These are phyloP conservation scores for Rhagonycha lutea DNA, from an alignment of 2,888 invertebrate species.

Conservation along the genomic window DNA sequence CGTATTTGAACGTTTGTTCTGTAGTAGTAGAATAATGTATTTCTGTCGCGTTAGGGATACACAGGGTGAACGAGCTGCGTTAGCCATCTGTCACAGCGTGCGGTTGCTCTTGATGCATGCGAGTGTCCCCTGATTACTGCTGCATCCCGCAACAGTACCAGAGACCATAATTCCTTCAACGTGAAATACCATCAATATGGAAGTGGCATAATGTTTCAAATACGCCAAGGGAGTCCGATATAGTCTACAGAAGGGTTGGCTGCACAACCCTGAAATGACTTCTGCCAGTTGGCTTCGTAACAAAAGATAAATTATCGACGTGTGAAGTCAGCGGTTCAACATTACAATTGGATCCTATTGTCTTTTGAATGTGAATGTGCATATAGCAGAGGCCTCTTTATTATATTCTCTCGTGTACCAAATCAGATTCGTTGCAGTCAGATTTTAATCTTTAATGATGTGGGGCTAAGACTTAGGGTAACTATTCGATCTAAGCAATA, in stretches of 20 bases:
- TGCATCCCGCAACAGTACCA: conserved; percentile 28
- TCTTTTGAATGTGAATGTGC: conserved; percentile 28
- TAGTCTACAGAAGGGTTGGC: conserved; percentile 20
- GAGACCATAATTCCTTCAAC: conserved; percentile 26
- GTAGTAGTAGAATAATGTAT: conserved; percentile 22
- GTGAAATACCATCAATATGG: conserved; percentile 37
- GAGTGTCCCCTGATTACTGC: conserved; percentile 35
- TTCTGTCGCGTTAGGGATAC: conserved; percentile 36
- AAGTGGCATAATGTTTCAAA: conserved; percentile 30
- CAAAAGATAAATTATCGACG: conserved; percentile 48
- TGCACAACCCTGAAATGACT: conserved; percentile 40
- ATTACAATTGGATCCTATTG: conserved; percentile 37
- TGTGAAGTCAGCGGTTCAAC: conserved; percentile 38
- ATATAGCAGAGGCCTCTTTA: conserved; percentile 22
- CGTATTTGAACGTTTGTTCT: conserved; percentile 25
- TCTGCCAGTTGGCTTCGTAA: conserved; percentile 47
- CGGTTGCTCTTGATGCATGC: conserved; percentile 46
- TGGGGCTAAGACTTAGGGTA: conserved; percentile 16
- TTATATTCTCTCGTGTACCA: conserved; percentile 20
- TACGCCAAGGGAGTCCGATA: conserved; percentile 20
- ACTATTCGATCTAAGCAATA: conserved; percentile 3
- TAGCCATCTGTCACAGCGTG: conserved; percentile 47
- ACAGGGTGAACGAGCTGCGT: conserved; percentile 40
- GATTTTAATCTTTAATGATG: conserved; percentile 35
- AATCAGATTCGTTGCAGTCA: conserved; percentile 29